phyloP scores from a whole-genome alignment of 2,888 invertebrate species.

The Phalangium opilio region DNA sequence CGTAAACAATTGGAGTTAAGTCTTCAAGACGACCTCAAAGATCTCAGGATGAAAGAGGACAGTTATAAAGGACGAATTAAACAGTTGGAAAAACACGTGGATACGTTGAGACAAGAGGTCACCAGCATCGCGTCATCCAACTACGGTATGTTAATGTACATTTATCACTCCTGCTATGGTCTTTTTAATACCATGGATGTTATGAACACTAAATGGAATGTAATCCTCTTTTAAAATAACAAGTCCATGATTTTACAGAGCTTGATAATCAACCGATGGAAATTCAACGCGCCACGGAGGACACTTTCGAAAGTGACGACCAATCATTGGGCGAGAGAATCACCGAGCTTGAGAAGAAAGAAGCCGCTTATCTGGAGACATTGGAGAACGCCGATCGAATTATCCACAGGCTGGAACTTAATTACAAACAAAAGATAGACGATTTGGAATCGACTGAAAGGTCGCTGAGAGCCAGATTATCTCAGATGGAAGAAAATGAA shows the following conservation, averaged over 20 bases:
- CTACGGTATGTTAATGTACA: too few relatives aligned
- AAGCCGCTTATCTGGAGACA: conserved; percentile 20
- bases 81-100: conserved; percentile 13
- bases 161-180: too few relatives aligned
- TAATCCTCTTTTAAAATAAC: too few relatives aligned
- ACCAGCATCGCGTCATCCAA: too few relatives aligned
- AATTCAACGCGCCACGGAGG: too few relatives aligned
- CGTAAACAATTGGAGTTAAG: conserved; percentile 12
- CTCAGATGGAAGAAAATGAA: conserved; percentile 13
- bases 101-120: conserved; percentile 3
- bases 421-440: conserved; percentile 18
- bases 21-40: conserved; percentile 15
- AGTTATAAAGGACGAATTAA: conserved; percentile 13
- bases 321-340: conserved; percentile 30
- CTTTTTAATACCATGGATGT: too few relatives aligned
- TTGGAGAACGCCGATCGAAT: conserved; percentile 22
- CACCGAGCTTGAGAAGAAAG: conserved; percentile 16
- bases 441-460: conserved; percentile 15
- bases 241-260: too few relatives aligned
- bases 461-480: conserved; percentile 7
- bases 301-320: conserved; percentile 3
- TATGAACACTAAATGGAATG: too few relatives aligned
- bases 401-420: conserved; percentile 19
- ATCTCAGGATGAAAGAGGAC: conserved; percentile 13
- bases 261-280: too few relatives aligned